Base-by-base conservation (phyloP, 2,113 vertebrate species). In the Oncorhynchus tshawytscha region DNA sequence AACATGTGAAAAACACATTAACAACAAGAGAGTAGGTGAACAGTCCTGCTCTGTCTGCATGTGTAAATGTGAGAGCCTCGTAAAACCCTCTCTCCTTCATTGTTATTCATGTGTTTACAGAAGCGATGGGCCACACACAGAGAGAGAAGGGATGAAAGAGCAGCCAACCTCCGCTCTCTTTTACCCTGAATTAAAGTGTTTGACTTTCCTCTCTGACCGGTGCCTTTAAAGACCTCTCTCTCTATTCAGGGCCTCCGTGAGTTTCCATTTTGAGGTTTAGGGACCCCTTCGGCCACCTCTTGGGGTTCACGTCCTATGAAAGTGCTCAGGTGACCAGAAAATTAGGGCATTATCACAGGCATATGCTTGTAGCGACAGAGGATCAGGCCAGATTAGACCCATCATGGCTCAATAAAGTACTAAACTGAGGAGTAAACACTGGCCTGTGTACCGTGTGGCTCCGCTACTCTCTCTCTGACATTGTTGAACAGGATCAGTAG, bases 91-190 rank as follows among this genome's bases (percentile, higher is more conserved):
- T 90, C 88, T 67, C 49, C 75, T 82, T 83, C 84, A 88, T 92
- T 94, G 85, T 84, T 84, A 94, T 94, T 93, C 92, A 93, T 93
- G 91, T 92, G 92, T 92, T 91, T 93, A 80, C 86, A 80, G 76
- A 87, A 81, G 85, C 86, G 84, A 87, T 73, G 70, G 93, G 91
- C 93, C 93, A 94, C 92, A 94, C 93, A 94, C 89, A 87, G 85
- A 92, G 91, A 87, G 74, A 79, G 82, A 81, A 86, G 80, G 68
- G 89, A 89, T 91, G 88, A 93, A 94, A 92, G 90, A 82, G 80
- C 90, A 86, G 86, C 92, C 83, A 87, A 82, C 90, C 83, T 85
- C 85, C 77, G 78, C 79, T 84, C 68, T 68, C 6, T 91, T 90
- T 92, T 91, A 92, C 91, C 88, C 86, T 64, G 80, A 74, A 81